Evolutionary conservation across 2,888 invertebrate species (phyloP), one percentile per base, ranked within the genome.

Genomic region (Metalampra italica): DNA sequence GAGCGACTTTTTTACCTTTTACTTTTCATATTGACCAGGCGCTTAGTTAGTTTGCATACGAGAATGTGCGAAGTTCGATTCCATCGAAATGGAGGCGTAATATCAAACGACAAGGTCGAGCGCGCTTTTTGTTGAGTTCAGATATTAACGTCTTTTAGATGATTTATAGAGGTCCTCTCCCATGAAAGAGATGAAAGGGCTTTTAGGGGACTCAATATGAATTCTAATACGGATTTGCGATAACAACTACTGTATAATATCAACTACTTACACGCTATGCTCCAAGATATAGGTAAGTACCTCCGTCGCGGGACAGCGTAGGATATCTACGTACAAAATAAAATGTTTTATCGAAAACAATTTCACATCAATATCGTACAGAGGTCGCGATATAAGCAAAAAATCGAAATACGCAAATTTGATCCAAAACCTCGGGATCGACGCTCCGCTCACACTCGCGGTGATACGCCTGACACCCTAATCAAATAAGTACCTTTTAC

Each of bases 401-500:
- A 86, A 85, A 85, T 82, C 82, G 80, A 84, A 85, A 82, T 77
- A 85, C 85, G 80, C 83, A 85, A 84, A 85, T 84, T 84, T 83
- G 82, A 89, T 85, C 84, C 81, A 75, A 88, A 88, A 87, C 86
- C 86, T 80, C 79, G 84, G 76, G 77, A 68, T 78, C 71, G 67
- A 68, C 77, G 80, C 84, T 82, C 83, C 77, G 80, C 84, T 82
- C 83, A 83, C 83, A 86, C 87, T 81, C 82, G 80, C 83, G 85
- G 86, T 83, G 88, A 87, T 88, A 87, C 85, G 85, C 75, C 85
- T 87, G 88, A 87, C 88, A 88, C 88, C 88, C 88, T 88, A 89
- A 89, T 89, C 88, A 88, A 89, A 89, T 88, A 89, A 89, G 86
- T 88, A 88, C 88, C 88, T 87, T 87, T 86, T 85, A 85, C 86